These are phyloP conservation scores for Dryomyza anilis DNA, from an alignment of 2,888 invertebrate species.

Conservation along the genomic window DNA sequence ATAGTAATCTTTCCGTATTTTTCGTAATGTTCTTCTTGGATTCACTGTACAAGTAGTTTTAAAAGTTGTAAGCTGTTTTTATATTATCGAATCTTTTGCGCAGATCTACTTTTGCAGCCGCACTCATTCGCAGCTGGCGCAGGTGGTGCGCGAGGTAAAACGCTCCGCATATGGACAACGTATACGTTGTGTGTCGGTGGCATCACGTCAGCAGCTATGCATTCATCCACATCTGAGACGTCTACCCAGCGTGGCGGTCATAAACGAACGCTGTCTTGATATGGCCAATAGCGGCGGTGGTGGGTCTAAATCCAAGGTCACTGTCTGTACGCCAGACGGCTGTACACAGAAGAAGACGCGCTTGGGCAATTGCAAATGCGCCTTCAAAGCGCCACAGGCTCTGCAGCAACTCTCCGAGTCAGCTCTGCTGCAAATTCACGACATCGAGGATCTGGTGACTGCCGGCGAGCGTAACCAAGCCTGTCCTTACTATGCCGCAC, in stretches of 20 bases:
- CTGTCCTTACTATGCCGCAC: slow-evolving; percentile 95
- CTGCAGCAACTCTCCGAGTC: slow-evolving; percentile 71
- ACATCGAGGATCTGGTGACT: slow-evolving; percentile 84
- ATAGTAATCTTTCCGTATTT: too few species aligned
- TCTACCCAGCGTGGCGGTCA: slow-evolving; percentile 75
- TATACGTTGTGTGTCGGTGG: slow-evolving; percentile 79
- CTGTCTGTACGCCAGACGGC: slow-evolving; percentile 28
- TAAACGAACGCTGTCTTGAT: slow-evolving; percentile 90
- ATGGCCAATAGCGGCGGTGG: slow-evolving; percentile 64
- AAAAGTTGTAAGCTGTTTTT: too few species aligned
- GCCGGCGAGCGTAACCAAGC: slow-evolving; percentile 73
- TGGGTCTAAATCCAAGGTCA: slow-evolving; percentile 61
- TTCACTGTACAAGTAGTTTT: too few species aligned
- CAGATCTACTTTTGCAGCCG: slow-evolving; percentile 93
- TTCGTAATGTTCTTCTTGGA: too few species aligned
- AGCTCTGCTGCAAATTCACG: slow-evolving; percentile 73
- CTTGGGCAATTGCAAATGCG: slow-evolving; percentile 74
- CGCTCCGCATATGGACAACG: slow-evolving; percentile 76
- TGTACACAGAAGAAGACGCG: slow-evolving; percentile 66
- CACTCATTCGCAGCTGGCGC: slow-evolving; percentile 95
- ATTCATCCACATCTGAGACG: slow-evolving; percentile 80
- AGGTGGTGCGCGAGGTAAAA: slow-evolving; percentile 91
- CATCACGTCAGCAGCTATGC: slow-evolving; percentile 91
- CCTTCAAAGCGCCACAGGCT: slow-evolving; percentile 68
- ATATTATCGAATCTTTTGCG: too few species aligned